Conservation (phyloP, 64 coral and sea anemone genomes). For the Hydrozoanthus tunicans region DNA sequence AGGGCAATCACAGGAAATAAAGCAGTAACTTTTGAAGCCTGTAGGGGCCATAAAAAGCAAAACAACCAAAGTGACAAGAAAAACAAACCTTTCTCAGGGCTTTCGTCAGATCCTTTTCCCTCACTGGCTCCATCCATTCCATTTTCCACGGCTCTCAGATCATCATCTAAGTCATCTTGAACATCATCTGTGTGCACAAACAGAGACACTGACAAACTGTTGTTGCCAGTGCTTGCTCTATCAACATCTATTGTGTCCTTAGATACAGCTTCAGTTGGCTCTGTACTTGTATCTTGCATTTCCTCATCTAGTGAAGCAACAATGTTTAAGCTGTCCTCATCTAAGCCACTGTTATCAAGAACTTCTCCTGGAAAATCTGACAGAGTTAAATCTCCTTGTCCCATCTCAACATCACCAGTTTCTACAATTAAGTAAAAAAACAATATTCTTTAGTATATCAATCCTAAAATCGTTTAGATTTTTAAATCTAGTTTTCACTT, state of each 20-base stretch:
- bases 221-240: slow-evolving; percentile 68
- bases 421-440: neutral
- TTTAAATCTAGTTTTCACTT: no score
- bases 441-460: neutral
- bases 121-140: slow-evolving; percentile 43
- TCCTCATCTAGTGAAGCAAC: slow-evolving; percentile 13
- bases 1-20: no score
- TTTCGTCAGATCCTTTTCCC: slow-evolving; percentile 13
- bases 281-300: slow-evolving; percentile 36
- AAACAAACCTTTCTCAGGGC: slow-evolving; percentile 9
- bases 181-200: slow-evolving; percentile 96
- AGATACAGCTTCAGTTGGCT: neutral
- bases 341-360: neutral
- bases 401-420: neutral
- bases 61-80: neutral
- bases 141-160: slow-evolving; percentile 83
- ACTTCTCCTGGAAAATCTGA: neutral
- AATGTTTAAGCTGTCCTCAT: slow-evolving; percentile 4
- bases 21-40: neutral
- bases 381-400: neutral
- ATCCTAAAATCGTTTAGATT: no score
- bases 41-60: neutral
- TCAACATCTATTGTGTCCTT: slow-evolving; percentile 76
- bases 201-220: slow-evolving; percentile 88
- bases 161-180: slow-evolving; percentile 97